Evolutionary conservation across 2,113 vertebrate species (phyloP).

Genomic region (Menidia beryllina): DNA sequence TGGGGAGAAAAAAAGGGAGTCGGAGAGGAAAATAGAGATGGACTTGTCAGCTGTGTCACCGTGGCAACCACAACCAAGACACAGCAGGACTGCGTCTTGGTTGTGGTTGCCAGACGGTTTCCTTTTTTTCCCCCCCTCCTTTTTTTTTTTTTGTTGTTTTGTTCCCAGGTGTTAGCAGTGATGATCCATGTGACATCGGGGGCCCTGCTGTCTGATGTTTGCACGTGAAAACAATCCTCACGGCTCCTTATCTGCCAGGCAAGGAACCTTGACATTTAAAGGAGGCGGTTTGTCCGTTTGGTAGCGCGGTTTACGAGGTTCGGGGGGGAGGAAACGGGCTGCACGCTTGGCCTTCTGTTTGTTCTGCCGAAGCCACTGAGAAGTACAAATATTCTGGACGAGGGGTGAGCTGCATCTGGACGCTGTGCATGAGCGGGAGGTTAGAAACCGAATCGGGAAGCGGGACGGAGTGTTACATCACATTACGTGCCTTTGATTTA

Average conservation of each 20-base stretch:
- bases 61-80: slow-evolving; percentile 50
- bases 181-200: slow-evolving; percentile 44
- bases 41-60: slow-evolving; percentile 39
- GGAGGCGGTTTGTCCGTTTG: not conserved
- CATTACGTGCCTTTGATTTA: slow-evolving; percentile 1
- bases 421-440: not conserved
- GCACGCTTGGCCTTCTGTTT: not conserved
- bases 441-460: not conserved
- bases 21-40: slow-evolving; percentile 14
- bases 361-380: not conserved
- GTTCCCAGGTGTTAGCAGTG: slow-evolving; percentile 23
- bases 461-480: not conserved
- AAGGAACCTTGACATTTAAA: slow-evolving; percentile 45
- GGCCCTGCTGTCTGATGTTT: slow-evolving; percentile 19
- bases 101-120: too few species aligned
- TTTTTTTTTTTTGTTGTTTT: slow-evolving; percentile 14
- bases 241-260: slow-evolving; percentile 32
- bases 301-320: slow-evolving; percentile 5
- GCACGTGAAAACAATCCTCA: slow-evolving; percentile 45
- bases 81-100: slow-evolving; percentile 46
- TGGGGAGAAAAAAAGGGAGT: not conserved
- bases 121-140: slow-evolving; percentile 5
- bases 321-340: slow-evolving; percentile 1
- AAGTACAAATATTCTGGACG: too few species aligned
- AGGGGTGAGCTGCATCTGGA: not conserved